These are phyloP conservation scores for Eublepharis macularius DNA, from an alignment of 2,113 vertebrate species.

Conservation along the genomic window DNA sequence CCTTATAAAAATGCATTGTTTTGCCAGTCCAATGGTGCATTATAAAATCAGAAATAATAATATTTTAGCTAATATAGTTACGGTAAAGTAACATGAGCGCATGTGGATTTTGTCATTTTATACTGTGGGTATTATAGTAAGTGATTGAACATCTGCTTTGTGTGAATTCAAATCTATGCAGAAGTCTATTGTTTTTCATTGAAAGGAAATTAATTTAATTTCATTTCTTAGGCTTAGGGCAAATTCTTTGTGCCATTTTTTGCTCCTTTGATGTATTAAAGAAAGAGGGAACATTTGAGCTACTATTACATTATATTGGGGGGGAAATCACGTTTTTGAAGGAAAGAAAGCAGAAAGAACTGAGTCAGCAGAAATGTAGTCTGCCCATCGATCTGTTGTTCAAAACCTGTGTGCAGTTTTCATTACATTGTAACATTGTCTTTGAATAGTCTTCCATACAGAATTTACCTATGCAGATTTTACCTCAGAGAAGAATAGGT, in stretches of 20 bases:
- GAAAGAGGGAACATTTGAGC: background rate
- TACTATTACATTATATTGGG: background rate
- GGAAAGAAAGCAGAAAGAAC: background rate
- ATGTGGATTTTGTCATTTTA: background rate
- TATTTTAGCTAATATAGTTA: background rate
- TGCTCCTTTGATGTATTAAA: background rate
- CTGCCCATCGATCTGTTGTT: background rate
- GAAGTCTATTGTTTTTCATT: background rate
- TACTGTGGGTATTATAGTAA: background rate
- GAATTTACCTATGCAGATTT: no score
- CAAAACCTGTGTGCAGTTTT: background rate
- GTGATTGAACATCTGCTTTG: background rate
- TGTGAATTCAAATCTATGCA: background rate
- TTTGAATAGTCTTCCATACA: background rate
- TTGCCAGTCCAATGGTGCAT: background rate
- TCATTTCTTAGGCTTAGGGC: background rate
- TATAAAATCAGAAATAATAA: constrained; percentile 4
- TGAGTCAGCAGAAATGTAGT: background rate
- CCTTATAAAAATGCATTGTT: background rate
- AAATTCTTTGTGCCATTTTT: background rate
- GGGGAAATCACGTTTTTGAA: background rate
- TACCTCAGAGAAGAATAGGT: no score
- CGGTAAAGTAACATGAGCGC: background rate
- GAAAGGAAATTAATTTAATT: constrained; percentile 1
- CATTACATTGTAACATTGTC: background rate